phyloP scores from a whole-genome alignment of 2,797 vertebrate species.

The Lagocephalus sceleratus region DNA sequence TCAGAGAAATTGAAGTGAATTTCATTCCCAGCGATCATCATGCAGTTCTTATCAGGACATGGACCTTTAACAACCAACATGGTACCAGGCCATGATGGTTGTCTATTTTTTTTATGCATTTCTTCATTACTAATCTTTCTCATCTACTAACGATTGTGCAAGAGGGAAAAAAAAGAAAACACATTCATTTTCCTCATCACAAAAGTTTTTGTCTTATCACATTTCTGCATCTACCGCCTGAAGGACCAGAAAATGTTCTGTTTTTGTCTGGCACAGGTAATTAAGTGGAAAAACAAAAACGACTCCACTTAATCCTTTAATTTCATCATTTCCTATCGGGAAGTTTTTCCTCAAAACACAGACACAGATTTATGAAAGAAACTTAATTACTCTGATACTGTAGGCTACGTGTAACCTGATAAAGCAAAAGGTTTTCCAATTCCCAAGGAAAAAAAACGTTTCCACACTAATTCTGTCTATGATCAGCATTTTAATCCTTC shows the following conservation, averaged over 20 bases:
- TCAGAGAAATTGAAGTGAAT: not conserved
- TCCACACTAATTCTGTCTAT: not conserved
- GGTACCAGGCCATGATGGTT: not conserved
- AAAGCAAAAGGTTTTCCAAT: not conserved
- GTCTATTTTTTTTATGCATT: not conserved
- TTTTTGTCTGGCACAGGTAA: not conserved
- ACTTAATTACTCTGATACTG: slow-evolving; percentile 19
- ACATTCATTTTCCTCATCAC: slow-evolving; percentile 7
- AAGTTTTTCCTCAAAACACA: slow-evolving; percentile 37
- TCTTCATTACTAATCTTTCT: slow-evolving; percentile 22
- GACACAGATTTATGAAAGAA: slow-evolving; percentile 15
- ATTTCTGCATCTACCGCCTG: slow-evolving; percentile 19
- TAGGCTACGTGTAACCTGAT: slow-evolving; percentile 15
- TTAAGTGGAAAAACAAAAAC: slow-evolving; percentile 23
- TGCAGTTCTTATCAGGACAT: slow-evolving; percentile 10
- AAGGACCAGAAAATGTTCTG: slow-evolving; percentile 8
- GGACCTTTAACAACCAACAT: not conserved
- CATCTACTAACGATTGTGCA: slow-evolving; percentile 15
- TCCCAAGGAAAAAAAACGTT: slow-evolving; percentile 1
- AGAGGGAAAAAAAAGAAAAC: slow-evolving; percentile 20
- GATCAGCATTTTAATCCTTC: not conserved
- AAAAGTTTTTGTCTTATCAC: slow-evolving; percentile 5
- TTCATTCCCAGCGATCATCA: not conserved
- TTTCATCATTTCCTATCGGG: slow-evolving; percentile 49
- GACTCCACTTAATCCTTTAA: slow-evolving; percentile 35